Base-by-base conservation (phyloP, 64 coral and sea anemone genomes). In the Pocillopora damicornis region DNA sequence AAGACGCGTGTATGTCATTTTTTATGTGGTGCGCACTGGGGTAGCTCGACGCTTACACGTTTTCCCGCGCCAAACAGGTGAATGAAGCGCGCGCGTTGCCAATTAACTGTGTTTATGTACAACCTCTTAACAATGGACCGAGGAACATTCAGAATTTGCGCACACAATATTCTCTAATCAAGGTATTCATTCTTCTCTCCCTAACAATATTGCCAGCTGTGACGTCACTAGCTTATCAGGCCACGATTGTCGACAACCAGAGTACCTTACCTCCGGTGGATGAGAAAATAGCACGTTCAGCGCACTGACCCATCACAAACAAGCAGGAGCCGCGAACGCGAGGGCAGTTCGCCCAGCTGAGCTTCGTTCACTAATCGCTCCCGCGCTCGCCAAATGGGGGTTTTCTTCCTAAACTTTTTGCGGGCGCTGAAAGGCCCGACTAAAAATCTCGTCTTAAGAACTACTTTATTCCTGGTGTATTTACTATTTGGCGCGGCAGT, bases 391-490 rank as follows among this genome's bases (percentile, higher is more conserved):
- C 78, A 86, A 68, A 97, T 97, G 94, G 94, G 94, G 91, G 94
- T 97, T 75, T 97, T 97, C 90, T 97, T 97, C 84, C 38, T 97
- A 57, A 97, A 97, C 69, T 97, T 97, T 79, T 89, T 97, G 67
- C 86, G 91, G 58, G 91, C 94, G 68, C 77, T 97, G 20, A 97
- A 97, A 82, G 91, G 91, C 61, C 94, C 94, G 1, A 97, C 94
- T 22, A 97, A 97, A 74, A 97, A 97, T 59, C 81, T 97, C 11
- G 72, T 97, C 20, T 56, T 97, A 17, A 73, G 94, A 79, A 97
- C 94, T 9, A 93, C 93, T 4, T 30, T 99, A 12, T 99, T 99
- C 59, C 92, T 99, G 63, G 91, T 95, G 1, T 99, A 99, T 69
- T 73, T 99, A 30, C 75, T 99, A 1, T 99, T 99, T 65, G 97